These are phyloP conservation scores for Rhabdophis nuchalis DNA, from an alignment of 2,797 vertebrate genomes.

Conservation along the genomic window DNA sequence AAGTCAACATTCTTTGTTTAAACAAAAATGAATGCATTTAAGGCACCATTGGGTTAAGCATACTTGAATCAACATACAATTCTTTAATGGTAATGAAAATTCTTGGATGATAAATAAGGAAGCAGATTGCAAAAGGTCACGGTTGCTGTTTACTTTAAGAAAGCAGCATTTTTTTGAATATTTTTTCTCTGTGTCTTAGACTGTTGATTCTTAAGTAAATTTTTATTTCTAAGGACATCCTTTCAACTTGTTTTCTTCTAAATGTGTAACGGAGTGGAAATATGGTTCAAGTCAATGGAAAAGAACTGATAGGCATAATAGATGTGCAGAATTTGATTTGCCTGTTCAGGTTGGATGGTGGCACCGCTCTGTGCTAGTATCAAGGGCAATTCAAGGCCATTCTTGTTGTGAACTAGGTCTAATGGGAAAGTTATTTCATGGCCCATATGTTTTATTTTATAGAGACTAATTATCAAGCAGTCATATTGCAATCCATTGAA, in stretches of 20 bases:
- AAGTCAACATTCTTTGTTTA: background rate
- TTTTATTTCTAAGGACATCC: background rate
- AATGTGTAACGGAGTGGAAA: background rate
- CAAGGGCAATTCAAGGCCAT: constrained; percentile 24
- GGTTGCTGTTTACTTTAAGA: constrained; percentile 20
- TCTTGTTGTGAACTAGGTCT: constrained; percentile 33
- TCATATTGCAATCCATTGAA: constrained; percentile 25
- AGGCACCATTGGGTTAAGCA: constrained; percentile 26
- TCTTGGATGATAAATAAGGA: constrained; percentile 26
- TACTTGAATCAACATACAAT: constrained; percentile 39
- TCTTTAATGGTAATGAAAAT: constrained; percentile 41
- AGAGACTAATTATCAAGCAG: constrained; percentile 40
- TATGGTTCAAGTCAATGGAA: background rate
- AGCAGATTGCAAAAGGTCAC: constrained; percentile 44
- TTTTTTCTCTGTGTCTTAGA: constrained; percentile 26
- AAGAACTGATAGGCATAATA: background rate
- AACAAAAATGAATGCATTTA: background rate
- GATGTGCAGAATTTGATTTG: background rate
- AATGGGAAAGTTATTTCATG: constrained; percentile 43
- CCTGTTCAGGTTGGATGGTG: constrained; percentile 7
- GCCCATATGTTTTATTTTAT: constrained; percentile 19
- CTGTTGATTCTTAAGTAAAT: background rate
- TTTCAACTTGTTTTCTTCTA: background rate
- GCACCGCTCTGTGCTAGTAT: constrained; percentile 19
- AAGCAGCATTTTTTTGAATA: constrained; percentile 29